Evolutionary conservation across 2,888 invertebrate species (phyloP).

Genomic region (Mimachlamys varia): DNA sequence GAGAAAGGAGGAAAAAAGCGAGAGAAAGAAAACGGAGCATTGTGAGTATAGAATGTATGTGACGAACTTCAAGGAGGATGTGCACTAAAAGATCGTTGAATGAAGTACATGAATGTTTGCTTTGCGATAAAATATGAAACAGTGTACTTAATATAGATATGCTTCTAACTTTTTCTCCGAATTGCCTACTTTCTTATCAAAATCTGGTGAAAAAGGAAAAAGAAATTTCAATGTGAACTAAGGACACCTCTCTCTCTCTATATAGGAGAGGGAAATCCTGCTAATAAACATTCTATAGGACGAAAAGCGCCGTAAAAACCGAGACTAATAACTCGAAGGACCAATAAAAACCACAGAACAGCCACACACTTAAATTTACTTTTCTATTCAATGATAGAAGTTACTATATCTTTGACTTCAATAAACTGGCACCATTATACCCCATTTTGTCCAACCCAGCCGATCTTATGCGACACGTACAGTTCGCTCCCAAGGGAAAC

Average conservation of each 20-base stretch:
- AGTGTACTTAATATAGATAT: no score
- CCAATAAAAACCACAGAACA: not conserved
- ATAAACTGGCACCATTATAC: not conserved
- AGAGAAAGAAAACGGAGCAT: no score
- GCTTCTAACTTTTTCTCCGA: no score
- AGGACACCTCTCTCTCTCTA: not conserved
- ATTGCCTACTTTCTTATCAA: no score
- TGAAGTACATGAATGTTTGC: no score
- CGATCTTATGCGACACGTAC: not conserved
- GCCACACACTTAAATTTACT: not conserved
- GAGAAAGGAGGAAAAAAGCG: no score
- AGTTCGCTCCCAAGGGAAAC: not conserved
- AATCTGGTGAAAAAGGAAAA: no score
- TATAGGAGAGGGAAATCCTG: not conserved
- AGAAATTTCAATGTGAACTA: no score
- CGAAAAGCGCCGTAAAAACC: not conserved
- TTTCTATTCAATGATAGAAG: not conserved
- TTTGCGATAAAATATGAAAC: no score
- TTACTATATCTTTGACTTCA: not conserved
- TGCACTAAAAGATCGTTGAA: no score
- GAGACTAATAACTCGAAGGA: not conserved
- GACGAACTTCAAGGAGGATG: no score
- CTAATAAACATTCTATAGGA: not conserved
- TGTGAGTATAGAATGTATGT: no score
- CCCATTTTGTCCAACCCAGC: not conserved